phyloP scores from a whole-genome alignment of 2,888 invertebrate genomes.

The Zaprionus lineosus region DNA sequence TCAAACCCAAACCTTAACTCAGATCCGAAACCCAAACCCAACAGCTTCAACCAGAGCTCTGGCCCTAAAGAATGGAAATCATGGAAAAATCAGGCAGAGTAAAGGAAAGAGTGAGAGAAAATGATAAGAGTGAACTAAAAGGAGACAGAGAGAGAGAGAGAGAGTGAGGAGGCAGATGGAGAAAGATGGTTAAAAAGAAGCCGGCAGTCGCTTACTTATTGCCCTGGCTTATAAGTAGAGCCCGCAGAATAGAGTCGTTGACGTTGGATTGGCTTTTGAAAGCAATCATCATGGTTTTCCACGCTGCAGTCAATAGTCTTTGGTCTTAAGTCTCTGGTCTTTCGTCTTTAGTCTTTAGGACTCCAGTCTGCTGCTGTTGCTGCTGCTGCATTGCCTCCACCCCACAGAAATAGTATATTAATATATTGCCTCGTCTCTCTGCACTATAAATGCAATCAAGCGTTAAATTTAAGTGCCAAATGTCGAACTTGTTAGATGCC shows the following conservation, averaged over 20 bases:
- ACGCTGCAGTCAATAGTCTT: conserved; percentile 6
- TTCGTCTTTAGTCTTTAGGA: conserved; percentile 12
- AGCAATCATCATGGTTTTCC: conserved; percentile 55
- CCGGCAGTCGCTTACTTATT: conserved; percentile 15
- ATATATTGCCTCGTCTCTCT: conserved; percentile 29
- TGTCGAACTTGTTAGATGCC: conserved; percentile 74
- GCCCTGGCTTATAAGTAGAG: conserved; percentile 48
- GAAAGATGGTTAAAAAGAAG: conserved; percentile 17
- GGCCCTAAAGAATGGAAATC: conserved; percentile 41
- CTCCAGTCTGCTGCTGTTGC: no score
- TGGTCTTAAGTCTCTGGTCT: conserved; percentile 16
- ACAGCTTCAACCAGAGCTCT: conserved; percentile 13
- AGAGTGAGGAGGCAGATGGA: conserved; percentile 38
- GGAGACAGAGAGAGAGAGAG: no score
- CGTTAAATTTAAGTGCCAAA: conserved; percentile 78
- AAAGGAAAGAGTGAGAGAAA: no score
- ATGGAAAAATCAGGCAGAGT: conserved; percentile 26
- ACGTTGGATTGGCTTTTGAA: conserved; percentile 70
- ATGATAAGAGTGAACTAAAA: no score
- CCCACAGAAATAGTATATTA: conserved; percentile 27
- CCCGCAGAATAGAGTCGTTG: conserved; percentile 75
- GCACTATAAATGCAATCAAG: conserved; percentile 71
- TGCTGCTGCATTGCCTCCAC: conserved; percentile 1
- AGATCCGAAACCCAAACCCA: conserved; percentile 29
- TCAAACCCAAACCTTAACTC: conserved; percentile 28